Evolutionary conservation across 92 coral and sea anemone genomes (phyloP), one percentile per base, ranked within the genome.

Genomic region (Palythoa heliodiscus): DNA sequence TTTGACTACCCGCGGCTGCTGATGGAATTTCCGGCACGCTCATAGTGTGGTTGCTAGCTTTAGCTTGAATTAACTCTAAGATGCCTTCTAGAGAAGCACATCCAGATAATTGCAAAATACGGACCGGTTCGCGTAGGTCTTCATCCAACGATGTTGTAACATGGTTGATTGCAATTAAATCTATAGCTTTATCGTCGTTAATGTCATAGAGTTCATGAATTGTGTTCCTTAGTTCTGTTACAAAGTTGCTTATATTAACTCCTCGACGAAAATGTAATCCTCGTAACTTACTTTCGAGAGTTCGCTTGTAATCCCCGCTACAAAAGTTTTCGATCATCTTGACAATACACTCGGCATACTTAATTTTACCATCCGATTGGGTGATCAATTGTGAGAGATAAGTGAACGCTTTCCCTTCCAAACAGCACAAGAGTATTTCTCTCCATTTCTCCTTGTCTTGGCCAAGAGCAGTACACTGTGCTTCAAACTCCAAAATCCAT

Each of bases 401-500:
- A 16, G 72, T 64, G 19, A 67, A 82, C 76, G 86, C 77, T 69
- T 82, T 82, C 10, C 86, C 86, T 69, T 82, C 86, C 58, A 78
- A 71, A 13, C 70, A 47, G 70, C 87, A 83, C 87, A 67, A 20
- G 24, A 86, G 64, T 7, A 86, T 48, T n/a, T 77, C 86, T 40
- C 86, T 63, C 85, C 86, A 78, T 38, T 79, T 78, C 20, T 35
- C 40, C 37, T 86, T 66, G 17, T 86, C 89, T 35, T 86, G 89
- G 64, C 89, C 85, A 50, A 86, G 86, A 17, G 89, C 89, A 17
- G 89, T 61, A 40, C 78, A 55, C 39, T 86, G 86, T 5, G 86
- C 89, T 63, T 86, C 86, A 52, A 86, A 86, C 47, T 78, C 86
- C 12, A n/a, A 77, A 70, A 86, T 86, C 89, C 89, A 86, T 35